These are phyloP conservation scores for Halocaridina rubra DNA, from an alignment of 2,888 invertebrate genomes.

Conservation along the genomic window DNA sequence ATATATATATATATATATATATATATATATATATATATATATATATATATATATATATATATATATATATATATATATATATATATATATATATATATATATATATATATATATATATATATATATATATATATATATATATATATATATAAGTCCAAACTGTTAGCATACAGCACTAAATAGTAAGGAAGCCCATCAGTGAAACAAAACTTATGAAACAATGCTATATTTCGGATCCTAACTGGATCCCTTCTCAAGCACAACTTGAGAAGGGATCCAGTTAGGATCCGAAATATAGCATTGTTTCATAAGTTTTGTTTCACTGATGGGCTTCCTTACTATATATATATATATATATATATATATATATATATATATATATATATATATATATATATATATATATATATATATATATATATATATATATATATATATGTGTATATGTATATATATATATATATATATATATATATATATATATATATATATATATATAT, in stretches of 20 bases:
- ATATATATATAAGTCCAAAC: neutral
- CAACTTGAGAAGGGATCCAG: too few species aligned
- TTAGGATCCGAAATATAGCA: too few species aligned
- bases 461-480: slow-evolving; percentile 17
- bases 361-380: neutral
- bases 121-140: neutral
- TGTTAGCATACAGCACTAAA: too few species aligned
- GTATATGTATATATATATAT: slow-evolving; percentile 2
- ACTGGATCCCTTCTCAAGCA: too few species aligned
- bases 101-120: neutral
- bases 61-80: slow-evolving; percentile 2
- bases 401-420: slow-evolving; percentile 27
- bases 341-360: neutral
- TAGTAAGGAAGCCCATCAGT: too few species aligned
- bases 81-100: slow-evolving; percentile 9
- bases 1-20: neutral
- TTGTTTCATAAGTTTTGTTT: too few species aligned
- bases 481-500: slow-evolving; percentile 12
- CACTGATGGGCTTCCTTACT: too few species aligned
- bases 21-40: neutral
- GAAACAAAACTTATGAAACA: too few species aligned
- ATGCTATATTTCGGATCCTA: too few species aligned
- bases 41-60: neutral
- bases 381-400: slow-evolving; percentile 24
- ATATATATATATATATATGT: slow-evolving; percentile 27